phyloP scores from a whole-genome alignment of 2,797 vertebrate species.

The Telmatherina bonti region DNA sequence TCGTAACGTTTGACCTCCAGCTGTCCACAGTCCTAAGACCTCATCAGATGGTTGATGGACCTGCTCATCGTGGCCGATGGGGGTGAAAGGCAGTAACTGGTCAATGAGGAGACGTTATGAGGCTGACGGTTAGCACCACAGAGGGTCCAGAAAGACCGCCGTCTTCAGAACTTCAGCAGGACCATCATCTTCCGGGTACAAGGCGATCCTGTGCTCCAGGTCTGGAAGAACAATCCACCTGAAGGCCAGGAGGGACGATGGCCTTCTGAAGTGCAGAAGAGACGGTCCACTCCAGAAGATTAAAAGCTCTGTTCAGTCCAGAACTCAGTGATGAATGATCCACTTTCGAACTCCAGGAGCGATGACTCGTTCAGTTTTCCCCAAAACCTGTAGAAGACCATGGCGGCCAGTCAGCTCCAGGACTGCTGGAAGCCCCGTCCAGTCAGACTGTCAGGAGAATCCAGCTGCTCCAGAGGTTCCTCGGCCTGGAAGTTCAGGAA shows the following conservation, averaged over 20 bases:
- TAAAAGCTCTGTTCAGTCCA: neutral
- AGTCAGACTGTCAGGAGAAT: neutral
- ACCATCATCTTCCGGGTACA: neutral
- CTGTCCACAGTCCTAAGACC: slow-evolving; percentile 68
- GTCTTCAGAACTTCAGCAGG: slow-evolving; percentile 8
- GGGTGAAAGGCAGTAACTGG: slow-evolving; percentile 76
- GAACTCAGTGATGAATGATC: neutral
- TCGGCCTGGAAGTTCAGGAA: slow-evolving; percentile 55
- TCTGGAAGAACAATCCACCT: slow-evolving; percentile 1
- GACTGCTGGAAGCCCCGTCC: neutral
- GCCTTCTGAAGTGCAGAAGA: neutral
- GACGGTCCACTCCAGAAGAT: neutral
- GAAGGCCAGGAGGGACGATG: slow-evolving; percentile 3
- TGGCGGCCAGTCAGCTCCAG: neutral
- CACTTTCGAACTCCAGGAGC: neutral
- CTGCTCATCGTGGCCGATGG: slow-evolving; percentile 53
- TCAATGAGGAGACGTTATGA: slow-evolving; percentile 77
- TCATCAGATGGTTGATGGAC: slow-evolving; percentile 53
- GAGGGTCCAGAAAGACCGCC: slow-evolving; percentile 74
- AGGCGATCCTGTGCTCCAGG: neutral
- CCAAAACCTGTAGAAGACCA: neutral
- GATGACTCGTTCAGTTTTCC: neutral
- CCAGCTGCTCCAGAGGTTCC: slow-evolving; percentile 12
- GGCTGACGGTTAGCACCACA: slow-evolving; percentile 90
- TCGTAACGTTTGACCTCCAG: slow-evolving; percentile 46